Percentiles rank a stretch among this genome's conserved stretches.
These are phyloP conservation scores for Oeneis ivallda DNA, from an alignment of 2,888 invertebrate genomes.

Conservation along the genomic window DNA sequence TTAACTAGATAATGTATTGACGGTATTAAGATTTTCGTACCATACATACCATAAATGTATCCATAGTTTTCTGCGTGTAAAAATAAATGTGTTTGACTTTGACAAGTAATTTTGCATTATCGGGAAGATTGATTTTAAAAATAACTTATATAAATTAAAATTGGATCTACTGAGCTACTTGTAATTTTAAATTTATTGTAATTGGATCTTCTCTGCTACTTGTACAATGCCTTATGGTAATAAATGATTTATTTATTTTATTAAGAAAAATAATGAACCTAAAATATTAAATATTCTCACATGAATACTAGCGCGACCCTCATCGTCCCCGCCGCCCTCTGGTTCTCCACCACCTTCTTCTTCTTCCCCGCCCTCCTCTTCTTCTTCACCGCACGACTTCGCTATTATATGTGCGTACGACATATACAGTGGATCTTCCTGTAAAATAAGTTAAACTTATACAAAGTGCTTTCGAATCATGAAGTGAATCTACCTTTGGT, in stretches of 20 bases:
- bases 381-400: constrained; percentile 98
- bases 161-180: no score
- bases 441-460: constrained; percentile 37
- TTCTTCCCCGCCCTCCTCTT: constrained; percentile 96
- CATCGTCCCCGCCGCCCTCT: constrained; percentile 80
- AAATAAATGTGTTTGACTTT: constrained; percentile 24
- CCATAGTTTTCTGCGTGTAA: constrained; percentile 76
- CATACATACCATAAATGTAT: constrained; percentile 71
- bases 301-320: constrained; percentile 94
- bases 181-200: no score
- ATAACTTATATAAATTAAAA: no score
- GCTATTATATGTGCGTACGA: constrained; percentile 99
- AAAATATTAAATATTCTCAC: constrained; percentile 81
- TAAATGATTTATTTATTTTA: no score
- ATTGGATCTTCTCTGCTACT: no score
- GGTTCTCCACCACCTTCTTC: constrained; percentile 87
- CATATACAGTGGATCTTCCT: constrained; percentile 97
- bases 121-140: no score
- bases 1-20: not conserved
- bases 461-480: not conserved
- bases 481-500: no score
- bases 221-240: no score
- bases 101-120: no score
- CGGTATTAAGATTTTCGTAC: not conserved
- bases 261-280: no score